Conservation (phyloP, 2,797 vertebrate species). For the Mormyrops attenuatus region DNA sequence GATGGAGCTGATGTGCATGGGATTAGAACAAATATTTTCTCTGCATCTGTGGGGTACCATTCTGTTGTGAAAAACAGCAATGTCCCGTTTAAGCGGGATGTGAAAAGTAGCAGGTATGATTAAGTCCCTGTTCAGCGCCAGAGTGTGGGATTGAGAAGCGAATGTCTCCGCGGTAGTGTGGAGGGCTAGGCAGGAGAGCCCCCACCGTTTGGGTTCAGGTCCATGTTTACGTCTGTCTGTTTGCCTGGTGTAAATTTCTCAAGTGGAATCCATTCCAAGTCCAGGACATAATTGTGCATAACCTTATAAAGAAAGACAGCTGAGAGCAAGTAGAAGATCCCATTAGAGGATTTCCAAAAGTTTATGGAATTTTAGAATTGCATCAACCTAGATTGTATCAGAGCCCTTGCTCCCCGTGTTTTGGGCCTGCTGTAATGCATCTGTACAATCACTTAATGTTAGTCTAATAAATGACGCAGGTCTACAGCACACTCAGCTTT, state of each 20-base stretch:
- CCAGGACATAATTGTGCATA: neutral
- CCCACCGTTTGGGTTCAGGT: neutral
- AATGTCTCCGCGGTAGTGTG: neutral
- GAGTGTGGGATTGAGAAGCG: neutral
- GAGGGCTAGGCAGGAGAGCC: neutral
- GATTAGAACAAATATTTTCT: neutral
- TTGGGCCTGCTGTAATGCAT: neutral
- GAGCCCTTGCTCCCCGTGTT: neutral
- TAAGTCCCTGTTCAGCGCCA: neutral
- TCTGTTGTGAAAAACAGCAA: neutral
- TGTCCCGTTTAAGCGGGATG: neutral
- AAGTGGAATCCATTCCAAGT: neutral
- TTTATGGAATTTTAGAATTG: neutral
- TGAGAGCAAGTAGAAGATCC: neutral
- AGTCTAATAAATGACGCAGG: neutral
- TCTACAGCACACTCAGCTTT: neutral
- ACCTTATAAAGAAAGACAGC: neutral
- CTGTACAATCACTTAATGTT: neutral
- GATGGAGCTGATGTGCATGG: neutral
- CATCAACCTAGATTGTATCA: neutral
- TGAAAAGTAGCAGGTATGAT: conserved; percentile 24
- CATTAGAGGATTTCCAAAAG: neutral
- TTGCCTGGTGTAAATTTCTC: conserved; percentile 2
- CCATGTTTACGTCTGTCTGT: neutral
- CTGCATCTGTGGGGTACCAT: neutral